These are phyloP conservation scores for Gouania willdenowi DNA, from an alignment of 2,797 vertebrate genomes.

Conservation along the genomic window DNA sequence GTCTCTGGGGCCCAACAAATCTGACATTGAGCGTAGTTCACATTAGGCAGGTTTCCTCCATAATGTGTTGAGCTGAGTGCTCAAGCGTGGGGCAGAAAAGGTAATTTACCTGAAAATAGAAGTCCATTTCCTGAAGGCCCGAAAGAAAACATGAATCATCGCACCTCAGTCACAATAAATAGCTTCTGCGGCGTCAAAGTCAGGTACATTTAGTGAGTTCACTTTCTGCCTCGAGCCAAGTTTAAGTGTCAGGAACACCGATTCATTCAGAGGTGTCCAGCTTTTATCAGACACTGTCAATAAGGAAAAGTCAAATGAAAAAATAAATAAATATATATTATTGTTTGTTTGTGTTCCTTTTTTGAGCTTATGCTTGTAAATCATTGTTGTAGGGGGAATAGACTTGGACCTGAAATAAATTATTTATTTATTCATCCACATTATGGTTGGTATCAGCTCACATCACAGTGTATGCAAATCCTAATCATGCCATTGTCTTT, in stretches of 20 bases:
- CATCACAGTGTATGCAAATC: too few relatives aligned
- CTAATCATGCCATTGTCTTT: too few relatives aligned
- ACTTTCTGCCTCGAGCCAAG: constrained; percentile 23
- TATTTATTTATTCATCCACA: too few relatives aligned
- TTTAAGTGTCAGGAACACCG: constrained; percentile 18
- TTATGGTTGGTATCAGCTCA: too few relatives aligned
- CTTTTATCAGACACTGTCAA: constrained; percentile 8
- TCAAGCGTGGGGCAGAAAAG: constrained; percentile 8
- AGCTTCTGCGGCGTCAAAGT: constrained; percentile 24
- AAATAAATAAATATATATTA: too few relatives aligned
- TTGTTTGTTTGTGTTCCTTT: too few relatives aligned
- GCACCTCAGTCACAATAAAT: constrained; percentile 28
- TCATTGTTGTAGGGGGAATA: too few relatives aligned
- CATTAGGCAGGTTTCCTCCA: neutral
- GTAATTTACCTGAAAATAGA: constrained; percentile 20
- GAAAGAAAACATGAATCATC: constrained; percentile 34
- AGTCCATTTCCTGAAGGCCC: constrained; percentile 20
- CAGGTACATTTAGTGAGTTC: constrained; percentile 29
- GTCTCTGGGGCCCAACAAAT: constrained; percentile 18
- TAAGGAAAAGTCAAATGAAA: too few relatives aligned
- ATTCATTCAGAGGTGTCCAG: neutral
- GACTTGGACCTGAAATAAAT: too few relatives aligned
- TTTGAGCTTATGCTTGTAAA: too few relatives aligned
- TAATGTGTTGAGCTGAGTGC: neutral
- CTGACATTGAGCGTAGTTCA: constrained; percentile 5